phyloP scores from a whole-genome alignment of 2,888 invertebrate species.

The Cerastis leucographa region DNA sequence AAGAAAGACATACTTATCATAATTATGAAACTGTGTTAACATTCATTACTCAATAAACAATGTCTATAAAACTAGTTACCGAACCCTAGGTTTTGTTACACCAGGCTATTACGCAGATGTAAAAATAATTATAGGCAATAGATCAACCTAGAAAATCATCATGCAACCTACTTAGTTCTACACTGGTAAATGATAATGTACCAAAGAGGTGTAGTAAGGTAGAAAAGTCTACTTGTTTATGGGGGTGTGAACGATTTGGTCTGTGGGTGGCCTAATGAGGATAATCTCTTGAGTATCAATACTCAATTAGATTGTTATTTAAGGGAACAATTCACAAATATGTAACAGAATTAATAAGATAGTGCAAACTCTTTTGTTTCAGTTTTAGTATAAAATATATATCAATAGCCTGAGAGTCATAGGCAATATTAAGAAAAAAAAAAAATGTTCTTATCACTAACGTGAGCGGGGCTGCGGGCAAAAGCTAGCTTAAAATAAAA shows the following conservation, averaged over 20 bases:
- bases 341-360: not conserved
- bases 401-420: not conserved
- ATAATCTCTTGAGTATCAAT: constrained; percentile 13
- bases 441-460: not conserved
- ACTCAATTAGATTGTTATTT: constrained; percentile 10
- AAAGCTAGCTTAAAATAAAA: not conserved
- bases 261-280: constrained; percentile 18
- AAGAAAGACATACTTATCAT: not conserved
- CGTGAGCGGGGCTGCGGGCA: not conserved
- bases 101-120: not conserved
- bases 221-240: constrained; percentile 51
- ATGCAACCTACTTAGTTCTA: constrained; percentile 34
- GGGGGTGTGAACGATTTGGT: constrained; percentile 43
- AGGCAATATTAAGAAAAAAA: not conserved
- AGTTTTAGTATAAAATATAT: not conserved
- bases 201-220: constrained; percentile 37
- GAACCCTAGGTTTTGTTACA: constrained; percentile 4
- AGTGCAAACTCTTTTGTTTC: constrained; percentile 8
- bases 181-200: constrained; percentile 27
- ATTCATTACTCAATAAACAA: constrained; percentile 15
- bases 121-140: constrained; percentile 11
- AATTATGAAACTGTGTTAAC: not conserved
- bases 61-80: not conserved
- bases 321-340: not conserved
- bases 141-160: constrained; percentile 32